Base-by-base conservation (phyloP, 2,888 invertebrate species). In the Poecilobothrus nobilitatus region DNA sequence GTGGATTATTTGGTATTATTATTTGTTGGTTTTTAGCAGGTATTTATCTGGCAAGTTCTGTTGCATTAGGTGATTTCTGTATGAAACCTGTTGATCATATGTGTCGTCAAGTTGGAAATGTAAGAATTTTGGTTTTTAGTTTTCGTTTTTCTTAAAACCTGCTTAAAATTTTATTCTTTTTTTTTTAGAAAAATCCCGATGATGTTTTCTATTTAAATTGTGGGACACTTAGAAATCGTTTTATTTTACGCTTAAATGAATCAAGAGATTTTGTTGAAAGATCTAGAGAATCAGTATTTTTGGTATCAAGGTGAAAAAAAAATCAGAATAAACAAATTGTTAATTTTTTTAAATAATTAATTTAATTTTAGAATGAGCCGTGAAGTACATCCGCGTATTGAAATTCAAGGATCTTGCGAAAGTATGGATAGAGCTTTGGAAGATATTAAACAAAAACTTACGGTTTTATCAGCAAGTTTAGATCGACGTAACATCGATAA, bases 11-110 rank as follows among this genome's bases (percentile, higher is more conserved):
- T 73, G 81, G 81, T 71, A 80, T 82, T 68, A 82, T 82, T 71
- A 77, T 82, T 67, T 93, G 94, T 74, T 96, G 95, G 92, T 86
- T 94, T 77, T 87, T 93, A 83, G 90, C 92, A 65, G 94, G 95
- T 70, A 82, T 94, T 75, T 93, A 95, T 83, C 85, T 95, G 75
- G 91, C 92, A 71, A 87, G 89, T 67, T 88, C 92, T 69, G 94
- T 95, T 78, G 94, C 91, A 68, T 85, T 91, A 64, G 92, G 92
- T 68, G 94, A 94, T 82, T 89, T 94, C 66, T 94, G 94, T 81
- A 88, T 91, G 80, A 88, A 91, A 71, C 94, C 95, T 22, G 91
- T 93, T 71, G 81, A 81, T 71, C 80, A 76, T 68, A 78, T 82
- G 78, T 82, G 82, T 71, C 79, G 78, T 2, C 82, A 81, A 74